Evolutionary conservation across 2,113 vertebrate species (phyloP), one percentile per base, ranked within the genome.

Genomic region (Nematolebias whitei): DNA sequence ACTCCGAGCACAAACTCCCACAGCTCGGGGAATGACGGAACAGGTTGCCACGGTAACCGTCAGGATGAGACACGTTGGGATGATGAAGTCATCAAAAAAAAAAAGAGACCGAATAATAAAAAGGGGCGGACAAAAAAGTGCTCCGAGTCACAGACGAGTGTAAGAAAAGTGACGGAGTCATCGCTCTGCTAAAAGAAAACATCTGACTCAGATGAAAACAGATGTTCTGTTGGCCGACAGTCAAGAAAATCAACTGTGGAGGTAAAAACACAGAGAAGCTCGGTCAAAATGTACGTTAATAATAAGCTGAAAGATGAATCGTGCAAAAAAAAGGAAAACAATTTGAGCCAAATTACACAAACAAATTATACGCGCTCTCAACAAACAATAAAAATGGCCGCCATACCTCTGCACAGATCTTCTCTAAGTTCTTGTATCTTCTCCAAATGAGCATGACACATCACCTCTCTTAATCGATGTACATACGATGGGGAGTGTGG

Each of bases 201-300:
- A 43, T 32, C 20, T 32, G 57, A 74, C 29, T 57, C 61, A 22
- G 52, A 61, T 44, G 9, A 23, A 49, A 80, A 45, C 86, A 80
- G 79, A 62, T 75, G 79, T 74, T 52, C 57, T 41, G 54, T 7
- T 62, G 64, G 65, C 52, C 1, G 32, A 18, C 13, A 20, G 12
- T 52, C 24, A 18, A 38, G n/a, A 35, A 4, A n/a, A 29, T 29
- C 26, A 7, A 29, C 26, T 29, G 26, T 3, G 26, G n/a, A n/a
- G n/a, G n/a, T n/a, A n/a, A n/a, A n/a, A n/a, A n/a, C n/a, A n/a
- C n/a, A n/a, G n/a, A n/a, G n/a, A n/a, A n/a, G n/a, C n/a, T n/a
- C n/a, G n/a, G n/a, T n/a, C n/a, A n/a, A n/a, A n/a, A n/a, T n/a
- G n/a, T n/a, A n/a, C n/a, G n/a, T n/a, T n/a, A n/a, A n/a, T n/a